phyloP scores from a whole-genome alignment of 92 coral and sea anemone genomes.

The Paramuricea clavata region DNA sequence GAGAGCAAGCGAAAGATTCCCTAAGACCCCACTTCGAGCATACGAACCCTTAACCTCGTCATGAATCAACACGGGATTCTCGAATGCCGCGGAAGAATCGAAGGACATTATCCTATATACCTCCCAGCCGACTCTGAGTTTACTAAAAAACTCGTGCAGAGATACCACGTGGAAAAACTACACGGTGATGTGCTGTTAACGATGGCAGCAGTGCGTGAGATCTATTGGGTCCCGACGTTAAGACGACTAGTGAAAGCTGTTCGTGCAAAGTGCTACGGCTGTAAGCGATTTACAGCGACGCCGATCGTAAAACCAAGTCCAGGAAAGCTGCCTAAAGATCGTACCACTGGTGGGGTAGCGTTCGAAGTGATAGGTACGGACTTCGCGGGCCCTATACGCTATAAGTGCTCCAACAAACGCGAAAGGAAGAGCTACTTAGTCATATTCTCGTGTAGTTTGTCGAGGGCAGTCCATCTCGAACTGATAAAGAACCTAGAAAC shows the following conservation, averaged over 20 bases:
- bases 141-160: constrained; percentile 65
- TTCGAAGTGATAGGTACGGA: constrained; percentile 33
- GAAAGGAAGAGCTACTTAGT: constrained; percentile 10
- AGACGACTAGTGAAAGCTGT: constrained; percentile 70
- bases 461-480: constrained; percentile 27
- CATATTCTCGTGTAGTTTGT: constrained; percentile 30
- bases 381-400: constrained; percentile 14
- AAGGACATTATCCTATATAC: constrained; percentile 58
- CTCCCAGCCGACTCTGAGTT: constrained; percentile 52
- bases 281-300: constrained; percentile 60
- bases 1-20: constrained; percentile 48
- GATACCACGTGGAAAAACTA: constrained; percentile 63
- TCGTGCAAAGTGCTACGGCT: constrained; percentile 68
- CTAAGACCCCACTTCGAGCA: constrained; percentile 49
- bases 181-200: constrained; percentile 72
- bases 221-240: constrained; percentile 69
- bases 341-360: constrained; percentile 35
- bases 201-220: constrained; percentile 73
- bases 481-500: constrained; percentile 35
- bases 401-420: neutral
- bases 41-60: constrained; percentile 60
- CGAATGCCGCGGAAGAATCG: constrained; percentile 68
- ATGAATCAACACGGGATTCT: constrained; percentile 50
- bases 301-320: constrained; percentile 68
- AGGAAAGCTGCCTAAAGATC: constrained; percentile 64